These are phyloP conservation scores for Suricata suricatta DNA, from an alignment of 2,113 vertebrate species.

Conservation along the genomic window DNA sequence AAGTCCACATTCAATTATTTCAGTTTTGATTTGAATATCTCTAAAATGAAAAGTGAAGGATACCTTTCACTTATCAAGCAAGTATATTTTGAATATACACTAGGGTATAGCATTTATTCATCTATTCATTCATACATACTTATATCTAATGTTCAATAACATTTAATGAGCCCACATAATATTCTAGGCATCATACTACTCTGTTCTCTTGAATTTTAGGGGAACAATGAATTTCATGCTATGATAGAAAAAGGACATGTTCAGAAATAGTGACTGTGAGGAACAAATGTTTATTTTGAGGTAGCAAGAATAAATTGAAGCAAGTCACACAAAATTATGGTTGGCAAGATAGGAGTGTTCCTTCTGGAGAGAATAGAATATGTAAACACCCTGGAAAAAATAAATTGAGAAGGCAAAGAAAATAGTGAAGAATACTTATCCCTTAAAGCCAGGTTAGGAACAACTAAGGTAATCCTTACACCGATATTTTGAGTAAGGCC, in stretches of 20 bases:
- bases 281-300: neutral
- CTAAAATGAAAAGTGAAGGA: neutral
- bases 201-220: neutral
- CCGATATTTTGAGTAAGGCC: neutral
- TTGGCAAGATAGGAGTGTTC: neutral
- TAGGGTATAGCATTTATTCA: neutral
- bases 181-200: neutral
- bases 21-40: neutral
- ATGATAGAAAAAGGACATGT: neutral
- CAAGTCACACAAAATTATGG: neutral
- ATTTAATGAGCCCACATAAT: too few relatives aligned
- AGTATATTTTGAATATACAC: neutral
- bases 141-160: neutral
- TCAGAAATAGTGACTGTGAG: neutral
- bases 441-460: neutral
- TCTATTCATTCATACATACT: neutral
- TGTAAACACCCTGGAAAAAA: neutral
- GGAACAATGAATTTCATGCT: neutral
- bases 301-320: neutral
- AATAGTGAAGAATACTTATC: neutral
- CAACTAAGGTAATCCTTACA: neutral
- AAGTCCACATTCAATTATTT: neutral
- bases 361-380: neutral
- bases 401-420: neutral
- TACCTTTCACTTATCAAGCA: neutral